phyloP scores from a whole-genome alignment of 2,888 invertebrate species.

The Colostygia pectinataria region DNA sequence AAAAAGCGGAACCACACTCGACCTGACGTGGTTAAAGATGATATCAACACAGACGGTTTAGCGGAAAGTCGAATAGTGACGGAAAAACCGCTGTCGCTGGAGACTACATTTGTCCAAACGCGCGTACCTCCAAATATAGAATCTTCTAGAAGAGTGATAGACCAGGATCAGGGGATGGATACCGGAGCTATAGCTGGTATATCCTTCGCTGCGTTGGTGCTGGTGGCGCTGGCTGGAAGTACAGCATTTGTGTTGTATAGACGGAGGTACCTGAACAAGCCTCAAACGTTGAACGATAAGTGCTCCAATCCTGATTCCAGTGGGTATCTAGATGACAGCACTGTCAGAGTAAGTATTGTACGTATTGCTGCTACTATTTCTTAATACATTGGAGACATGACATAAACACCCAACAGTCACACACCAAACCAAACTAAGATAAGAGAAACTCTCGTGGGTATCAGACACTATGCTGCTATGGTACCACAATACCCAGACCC shows the following conservation, averaged over 20 bases:
- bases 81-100: slow-evolving; percentile 71
- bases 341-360: slow-evolving; percentile 87
- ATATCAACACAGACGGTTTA: slow-evolving; percentile 49
- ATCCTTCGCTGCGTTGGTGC: slow-evolving; percentile 85
- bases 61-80: slow-evolving; percentile 73
- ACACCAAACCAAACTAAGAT: too few relatives aligned
- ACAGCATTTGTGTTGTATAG: slow-evolving; percentile 87
- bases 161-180: slow-evolving; percentile 72
- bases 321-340: slow-evolving; percentile 93
- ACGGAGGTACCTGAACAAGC: slow-evolving; percentile 89
- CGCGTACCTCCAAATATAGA: slow-evolving; percentile 71
- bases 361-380: slow-evolving; percentile 6
- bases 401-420: too few relatives aligned
- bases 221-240: slow-evolving; percentile 85
- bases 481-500: too few relatives aligned
- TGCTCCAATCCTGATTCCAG: slow-evolving; percentile 94
- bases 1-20: slow-evolving; percentile 65
- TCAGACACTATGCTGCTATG: too few relatives aligned
- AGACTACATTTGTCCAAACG: slow-evolving; percentile 71
- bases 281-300: slow-evolving; percentile 91
- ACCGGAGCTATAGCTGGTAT: slow-evolving; percentile 87
- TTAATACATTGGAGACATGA: too few relatives aligned
- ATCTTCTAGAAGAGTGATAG: slow-evolving; percentile 67
- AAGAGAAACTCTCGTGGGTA: too few relatives aligned
- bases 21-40: slow-evolving; percentile 65